A percentile compares a stretch with the other conserved stretches of the same genome.
Evolutionary conservation across 2,797 vertebrate genomes (phyloP).

Genomic region (Aselliscus stoliczkanus): DNA sequence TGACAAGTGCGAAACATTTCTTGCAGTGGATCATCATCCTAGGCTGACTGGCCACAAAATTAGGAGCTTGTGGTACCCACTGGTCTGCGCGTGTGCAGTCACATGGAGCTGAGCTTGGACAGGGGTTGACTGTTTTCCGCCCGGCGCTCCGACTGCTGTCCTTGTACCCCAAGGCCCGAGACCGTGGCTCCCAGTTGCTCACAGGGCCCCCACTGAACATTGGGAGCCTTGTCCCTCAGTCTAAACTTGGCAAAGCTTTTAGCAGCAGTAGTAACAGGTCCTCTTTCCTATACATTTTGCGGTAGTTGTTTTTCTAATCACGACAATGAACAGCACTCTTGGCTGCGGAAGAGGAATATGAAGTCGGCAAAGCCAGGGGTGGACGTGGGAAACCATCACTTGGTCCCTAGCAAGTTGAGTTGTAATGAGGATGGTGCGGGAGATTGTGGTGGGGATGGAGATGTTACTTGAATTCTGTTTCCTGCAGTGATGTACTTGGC

Average conservation of each 20-base stretch:
- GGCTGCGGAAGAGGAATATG: background rate
- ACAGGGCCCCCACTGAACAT: accelerated
- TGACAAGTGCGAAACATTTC: conserved; percentile 27
- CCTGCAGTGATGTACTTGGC: background rate
- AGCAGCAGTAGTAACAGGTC: background rate
- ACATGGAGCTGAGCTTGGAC: conserved; percentile 57
- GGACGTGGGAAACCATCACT: background rate
- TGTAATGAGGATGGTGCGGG: background rate
- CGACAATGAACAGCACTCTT: background rate
- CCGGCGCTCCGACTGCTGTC: background rate
- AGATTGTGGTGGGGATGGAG: background rate
- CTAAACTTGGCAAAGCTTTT: conserved; percentile 7
- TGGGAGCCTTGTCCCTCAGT: background rate
- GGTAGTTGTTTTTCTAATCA: background rate
- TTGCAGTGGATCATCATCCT: background rate
- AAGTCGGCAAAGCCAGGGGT: background rate
- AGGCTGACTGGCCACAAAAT: conserved; percentile 62
- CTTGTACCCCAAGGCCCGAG: background rate
- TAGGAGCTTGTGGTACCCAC: conserved; percentile 43
- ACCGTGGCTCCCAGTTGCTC: background rate
- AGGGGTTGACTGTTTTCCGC: conserved; percentile 35
- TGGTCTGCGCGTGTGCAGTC: conserved; percentile 58
- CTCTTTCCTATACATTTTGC: background rate
- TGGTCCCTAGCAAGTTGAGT: background rate
- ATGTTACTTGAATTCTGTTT: background rate